A percentile compares a stretch with the other conserved stretches of the same genome.
Evolutionary conservation across 2,113 vertebrate genomes (phyloP).

Genomic region (Engystomops pustulosus): DNA sequence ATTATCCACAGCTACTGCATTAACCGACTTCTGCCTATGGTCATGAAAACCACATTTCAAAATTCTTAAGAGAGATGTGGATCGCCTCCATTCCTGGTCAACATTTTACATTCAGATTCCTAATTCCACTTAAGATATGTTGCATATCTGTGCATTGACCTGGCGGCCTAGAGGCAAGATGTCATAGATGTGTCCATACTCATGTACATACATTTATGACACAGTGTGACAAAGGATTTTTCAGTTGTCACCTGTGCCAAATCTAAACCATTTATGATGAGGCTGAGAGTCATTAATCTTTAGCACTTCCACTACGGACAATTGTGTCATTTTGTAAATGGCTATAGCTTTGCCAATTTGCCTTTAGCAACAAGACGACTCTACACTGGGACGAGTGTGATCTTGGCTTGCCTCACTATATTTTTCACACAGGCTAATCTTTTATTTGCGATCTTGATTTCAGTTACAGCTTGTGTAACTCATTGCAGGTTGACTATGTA

Average conservation of each 20-base stretch:
- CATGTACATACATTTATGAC: neutral
- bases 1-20: too few species aligned
- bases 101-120: too few species aligned
- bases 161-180: neutral
- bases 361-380: neutral
- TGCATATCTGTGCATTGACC: too few species aligned
- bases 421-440: neutral
- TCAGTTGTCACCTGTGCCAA: neutral
- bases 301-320: neutral
- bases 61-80: too few species aligned
- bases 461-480: conserved; percentile 30
- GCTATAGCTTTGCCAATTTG: neutral
- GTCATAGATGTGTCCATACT: neutral
- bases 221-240: neutral
- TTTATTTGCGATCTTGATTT: conserved; percentile 10
- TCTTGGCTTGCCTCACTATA: neutral
- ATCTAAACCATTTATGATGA: neutral
- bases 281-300: conserved; percentile 1
- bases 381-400: neutral
- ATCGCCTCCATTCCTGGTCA: too few species aligned
- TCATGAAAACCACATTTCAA: too few species aligned
- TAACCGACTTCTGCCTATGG: too few species aligned
- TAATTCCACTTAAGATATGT: too few species aligned
- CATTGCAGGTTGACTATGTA: conserved; percentile 8
- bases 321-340: neutral